Evolutionary conservation across 2,113 vertebrate species (phyloP), one percentile per base, ranked within the genome.

Genomic region (Psittacara wagleri): DNA sequence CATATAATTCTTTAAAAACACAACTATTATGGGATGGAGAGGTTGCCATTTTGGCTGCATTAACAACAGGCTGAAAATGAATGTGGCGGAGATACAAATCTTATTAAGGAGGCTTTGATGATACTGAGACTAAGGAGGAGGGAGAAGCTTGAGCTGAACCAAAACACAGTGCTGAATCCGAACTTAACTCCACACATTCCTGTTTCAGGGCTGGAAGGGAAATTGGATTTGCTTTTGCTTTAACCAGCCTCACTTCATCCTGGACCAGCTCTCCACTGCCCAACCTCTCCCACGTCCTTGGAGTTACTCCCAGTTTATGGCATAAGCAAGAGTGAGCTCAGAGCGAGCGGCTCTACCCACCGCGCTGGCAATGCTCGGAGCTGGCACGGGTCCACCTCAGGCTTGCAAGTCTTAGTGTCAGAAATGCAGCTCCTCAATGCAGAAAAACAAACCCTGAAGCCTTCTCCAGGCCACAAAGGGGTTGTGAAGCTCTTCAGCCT

Each of bases 241-340:
- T 73, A 16, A 57, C 90, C 94, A 96, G 90, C 83, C 73, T 80
- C 43, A 43, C 80, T 92, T 90, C 95, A 94, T 83, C 92, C 84
- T 14, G n/a, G 70, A 63, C 68, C 2, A 51, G 75, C 83, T 92
- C 76, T 70, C 64, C 88, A 39, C 85, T 88, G 90, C 2, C 95
- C 95, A 93, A 41, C 43, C 83, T 95, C 95, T 91, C 96, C 94
- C 86, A 95, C 57, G 33, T 93, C 96, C 92, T 94, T 95, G 95
- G 93, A 93, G 85, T 54, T 83, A 3, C 90, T 97, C 94, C 95
- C 95, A 93, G 87, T 27, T 83, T 74, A 31, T 67, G 93, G 90
- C 92, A 91, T 1, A 17, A 87, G 92, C 70, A 73, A 1, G 61
- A 93, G 61, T 86, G 92, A 97, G 93, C 92, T 95, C 93, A 95